Conservation (phyloP, 2,797 vertebrate species). For the Ceryle rudis region DNA sequence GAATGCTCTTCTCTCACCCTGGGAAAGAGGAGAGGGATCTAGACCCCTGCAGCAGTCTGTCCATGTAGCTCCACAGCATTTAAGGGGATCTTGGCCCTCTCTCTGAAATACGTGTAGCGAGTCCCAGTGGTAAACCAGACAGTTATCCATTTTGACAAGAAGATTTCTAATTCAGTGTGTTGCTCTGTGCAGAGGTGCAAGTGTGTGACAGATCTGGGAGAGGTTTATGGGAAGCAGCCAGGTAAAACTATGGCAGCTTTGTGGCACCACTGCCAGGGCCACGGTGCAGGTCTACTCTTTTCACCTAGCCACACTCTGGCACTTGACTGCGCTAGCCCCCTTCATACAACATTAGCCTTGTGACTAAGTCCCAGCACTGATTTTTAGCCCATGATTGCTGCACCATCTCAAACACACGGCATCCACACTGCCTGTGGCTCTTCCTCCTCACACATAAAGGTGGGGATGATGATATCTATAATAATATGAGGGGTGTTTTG, state of each 20-base stretch:
- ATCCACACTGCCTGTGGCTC: accelerated
- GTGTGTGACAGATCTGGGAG: not conserved
- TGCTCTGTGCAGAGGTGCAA: accelerated
- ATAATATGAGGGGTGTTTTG: not conserved
- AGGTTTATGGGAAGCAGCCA: not conserved
- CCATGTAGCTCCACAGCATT: not conserved
- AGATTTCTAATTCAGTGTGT: not conserved
- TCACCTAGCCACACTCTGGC: not conserved
- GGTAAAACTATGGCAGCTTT: not conserved
- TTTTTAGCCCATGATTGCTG: not conserved
- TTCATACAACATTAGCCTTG: accelerated
- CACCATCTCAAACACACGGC: accelerated
- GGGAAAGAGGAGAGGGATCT: not conserved
- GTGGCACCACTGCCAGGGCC: accelerated
- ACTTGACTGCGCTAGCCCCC: not conserved
- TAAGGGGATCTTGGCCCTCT: not conserved
- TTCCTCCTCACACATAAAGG: not conserved
- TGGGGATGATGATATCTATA: not conserved
- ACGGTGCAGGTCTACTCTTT: accelerated
- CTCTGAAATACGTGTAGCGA: not conserved
- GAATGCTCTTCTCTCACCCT: not conserved
- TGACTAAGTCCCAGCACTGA: not conserved
- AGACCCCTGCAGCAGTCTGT: not conserved
- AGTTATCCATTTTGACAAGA: not conserved
- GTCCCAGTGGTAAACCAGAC: not conserved